phyloP scores from a whole-genome alignment of 2,888 invertebrate genomes.

The Horisme vitalbata region DNA sequence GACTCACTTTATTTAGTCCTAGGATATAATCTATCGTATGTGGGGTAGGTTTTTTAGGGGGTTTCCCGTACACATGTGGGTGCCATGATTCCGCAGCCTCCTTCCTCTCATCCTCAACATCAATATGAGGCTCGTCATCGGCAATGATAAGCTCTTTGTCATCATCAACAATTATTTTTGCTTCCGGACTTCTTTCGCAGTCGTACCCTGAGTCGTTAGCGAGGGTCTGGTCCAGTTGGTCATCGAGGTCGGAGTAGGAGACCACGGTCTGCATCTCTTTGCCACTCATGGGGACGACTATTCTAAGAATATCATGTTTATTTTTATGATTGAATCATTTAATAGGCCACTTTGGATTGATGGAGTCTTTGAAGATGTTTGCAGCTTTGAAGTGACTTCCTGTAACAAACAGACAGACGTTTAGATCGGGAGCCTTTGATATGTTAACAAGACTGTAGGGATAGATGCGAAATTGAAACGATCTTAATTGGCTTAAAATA shows the following conservation, averaged over 20 bases:
- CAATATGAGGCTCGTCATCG: slow-evolving; percentile 46
- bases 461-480: slow-evolving; percentile 12
- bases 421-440: slow-evolving; percentile 25
- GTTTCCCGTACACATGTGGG: slow-evolving; percentile 93
- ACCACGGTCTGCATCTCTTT: slow-evolving; percentile 73
- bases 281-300: slow-evolving; percentile 69
- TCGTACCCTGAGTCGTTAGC: slow-evolving; percentile 51
- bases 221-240: slow-evolving; percentile 43
- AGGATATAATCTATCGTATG: slow-evolving; percentile 95
- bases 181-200: slow-evolving; percentile 53
- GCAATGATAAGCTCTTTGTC: slow-evolving; percentile 55
- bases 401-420: slow-evolving; percentile 36
- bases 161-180: slow-evolving; percentile 63
- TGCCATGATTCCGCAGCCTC: slow-evolving; percentile 87
- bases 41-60: slow-evolving; percentile 92
- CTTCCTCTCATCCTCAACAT: slow-evolving; percentile 38
- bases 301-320: slow-evolving; percentile 74
- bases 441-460: slow-evolving; percentile 14
- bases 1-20: slow-evolving; percentile 80
- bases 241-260: slow-evolving; percentile 57
- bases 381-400: slow-evolving; percentile 36
- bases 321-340: slow-evolving; percentile 77
- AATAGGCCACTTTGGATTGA: slow-evolving; percentile 49
- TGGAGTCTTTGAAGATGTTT: slow-evolving; percentile 31
- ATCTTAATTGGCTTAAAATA: slow-evolving; percentile 8